Evolutionary conservation across 2,797 vertebrate species (phyloP).

Genomic region (Anolis apletophallus): DNA sequence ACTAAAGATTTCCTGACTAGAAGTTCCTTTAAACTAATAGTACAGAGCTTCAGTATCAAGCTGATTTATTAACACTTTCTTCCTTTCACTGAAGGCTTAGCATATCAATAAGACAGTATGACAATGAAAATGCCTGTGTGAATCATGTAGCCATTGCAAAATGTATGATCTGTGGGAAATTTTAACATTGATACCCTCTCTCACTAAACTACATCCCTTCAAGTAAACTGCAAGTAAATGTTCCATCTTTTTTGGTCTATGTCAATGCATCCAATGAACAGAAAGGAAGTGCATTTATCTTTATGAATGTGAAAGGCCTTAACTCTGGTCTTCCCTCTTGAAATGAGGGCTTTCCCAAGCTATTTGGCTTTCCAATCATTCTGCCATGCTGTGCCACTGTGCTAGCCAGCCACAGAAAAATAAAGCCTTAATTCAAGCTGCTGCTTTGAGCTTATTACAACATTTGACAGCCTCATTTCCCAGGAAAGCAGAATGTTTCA

Average conservation of each 20-base stretch:
- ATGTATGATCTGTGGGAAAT: neutral
- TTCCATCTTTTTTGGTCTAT: neutral
- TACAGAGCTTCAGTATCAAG: neutral
- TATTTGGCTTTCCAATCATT: neutral
- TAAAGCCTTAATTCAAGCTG: conserved; percentile 1
- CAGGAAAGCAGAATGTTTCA: conserved; percentile 22
- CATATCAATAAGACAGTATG: neutral
- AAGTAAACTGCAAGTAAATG: neutral
- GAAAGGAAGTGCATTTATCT: neutral
- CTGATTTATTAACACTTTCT: neutral
- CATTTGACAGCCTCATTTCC: conserved; percentile 19
- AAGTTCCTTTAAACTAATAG: neutral
- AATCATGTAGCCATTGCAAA: neutral
- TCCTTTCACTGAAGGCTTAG: neutral
- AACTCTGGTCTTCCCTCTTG: neutral
- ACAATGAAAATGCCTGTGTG: neutral
- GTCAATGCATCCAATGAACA: neutral
- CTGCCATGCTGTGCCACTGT: conserved; percentile 7
- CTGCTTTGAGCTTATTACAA: conserved; percentile 26
- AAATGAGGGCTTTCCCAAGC: neutral
- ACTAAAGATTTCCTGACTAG: neutral
- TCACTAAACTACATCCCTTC: neutral
- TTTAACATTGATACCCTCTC: neutral
- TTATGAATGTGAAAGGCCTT: neutral
- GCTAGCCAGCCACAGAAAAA: conserved; percentile 16